phyloP scores from a whole-genome alignment of 2,797 vertebrate species.

The Phrynocephalus forsythii region DNA sequence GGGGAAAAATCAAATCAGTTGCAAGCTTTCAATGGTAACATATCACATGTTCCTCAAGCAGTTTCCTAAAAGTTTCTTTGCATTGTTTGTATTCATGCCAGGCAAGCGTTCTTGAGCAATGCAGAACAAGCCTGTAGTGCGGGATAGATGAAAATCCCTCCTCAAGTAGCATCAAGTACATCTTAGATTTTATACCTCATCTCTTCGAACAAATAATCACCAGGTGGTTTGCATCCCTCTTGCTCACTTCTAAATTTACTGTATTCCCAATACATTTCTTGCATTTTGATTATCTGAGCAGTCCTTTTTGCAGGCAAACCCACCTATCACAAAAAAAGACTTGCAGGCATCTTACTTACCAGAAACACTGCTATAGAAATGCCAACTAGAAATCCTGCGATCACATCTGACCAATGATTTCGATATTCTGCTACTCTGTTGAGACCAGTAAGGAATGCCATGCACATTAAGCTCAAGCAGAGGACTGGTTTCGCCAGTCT shows the following conservation, averaged over 20 bases:
- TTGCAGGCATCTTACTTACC: conserved; percentile 80
- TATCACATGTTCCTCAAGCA: too few relatives aligned
- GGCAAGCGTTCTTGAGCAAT: too few relatives aligned
- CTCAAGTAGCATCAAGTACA: background rate
- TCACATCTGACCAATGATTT: conserved; percentile 98
- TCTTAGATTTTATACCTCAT: background rate
- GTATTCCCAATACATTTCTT: background rate
- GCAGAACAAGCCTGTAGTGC: background rate
- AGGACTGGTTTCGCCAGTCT: conserved; percentile 94
- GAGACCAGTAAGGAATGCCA: conserved; percentile 95
- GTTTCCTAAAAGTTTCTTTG: too few relatives aligned
- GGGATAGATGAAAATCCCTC: too few relatives aligned
- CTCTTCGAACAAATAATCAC: too few relatives aligned
- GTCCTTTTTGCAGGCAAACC: background rate
- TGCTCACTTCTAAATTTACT: too few relatives aligned
- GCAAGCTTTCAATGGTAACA: too few relatives aligned
- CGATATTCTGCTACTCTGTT: conserved; percentile 99
- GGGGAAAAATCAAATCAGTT: too few relatives aligned
- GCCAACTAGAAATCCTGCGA: conserved; percentile 95
- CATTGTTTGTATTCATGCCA: too few relatives aligned
- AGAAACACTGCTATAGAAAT: conserved; percentile 94
- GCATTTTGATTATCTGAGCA: background rate
- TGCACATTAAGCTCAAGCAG: conserved; percentile 91
- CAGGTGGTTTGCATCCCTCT: too few relatives aligned
- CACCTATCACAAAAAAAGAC: background rate